A percentile compares a stretch with the other conserved stretches of the same genome.
Conservation (phyloP, 2,113 vertebrate species). For the Athene noctua region DNA sequence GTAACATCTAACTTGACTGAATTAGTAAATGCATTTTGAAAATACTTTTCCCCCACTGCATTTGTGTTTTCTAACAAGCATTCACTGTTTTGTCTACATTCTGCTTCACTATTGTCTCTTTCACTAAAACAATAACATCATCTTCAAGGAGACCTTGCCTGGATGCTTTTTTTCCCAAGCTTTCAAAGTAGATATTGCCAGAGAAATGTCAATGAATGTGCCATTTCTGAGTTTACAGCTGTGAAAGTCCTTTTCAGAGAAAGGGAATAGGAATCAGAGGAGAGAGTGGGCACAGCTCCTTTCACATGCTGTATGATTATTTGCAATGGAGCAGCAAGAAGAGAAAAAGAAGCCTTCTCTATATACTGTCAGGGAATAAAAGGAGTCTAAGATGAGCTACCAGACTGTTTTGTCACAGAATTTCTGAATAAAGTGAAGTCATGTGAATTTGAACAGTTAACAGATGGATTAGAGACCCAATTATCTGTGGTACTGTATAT, state of each 20-base stretch:
- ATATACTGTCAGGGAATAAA: slow-evolving; percentile 12
- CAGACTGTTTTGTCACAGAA: slow-evolving; percentile 8
- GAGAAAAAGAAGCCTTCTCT: slow-evolving; percentile 30
- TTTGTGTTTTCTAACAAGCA: not conserved
- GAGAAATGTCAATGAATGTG: not conserved
- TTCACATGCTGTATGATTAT: slow-evolving; percentile 34
- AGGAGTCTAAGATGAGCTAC: slow-evolving; percentile 5
- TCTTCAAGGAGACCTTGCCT: not conserved
- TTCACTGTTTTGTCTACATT: not conserved
- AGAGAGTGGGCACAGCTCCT: not conserved
- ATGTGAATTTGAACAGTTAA: slow-evolving; percentile 43
- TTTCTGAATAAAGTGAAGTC: slow-evolving; percentile 49
- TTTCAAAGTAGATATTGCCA: not conserved
- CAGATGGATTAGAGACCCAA: slow-evolving; percentile 42
- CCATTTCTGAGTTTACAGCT: not conserved
- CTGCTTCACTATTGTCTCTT: not conserved
- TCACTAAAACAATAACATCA: not conserved
- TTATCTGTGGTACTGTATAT: slow-evolving; percentile 26
- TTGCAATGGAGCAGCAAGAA: not conserved
- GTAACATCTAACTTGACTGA: not conserved
- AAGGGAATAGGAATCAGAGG: not conserved
- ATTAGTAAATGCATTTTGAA: not conserved
- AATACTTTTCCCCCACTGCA: not conserved
- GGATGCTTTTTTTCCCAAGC: not conserved
- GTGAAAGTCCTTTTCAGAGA: not conserved